A percentile compares a stretch with the other conserved stretches of the same genome.
Conservation (phyloP, 2,797 vertebrate genomes). For the Furcifer pardalis region DNA sequence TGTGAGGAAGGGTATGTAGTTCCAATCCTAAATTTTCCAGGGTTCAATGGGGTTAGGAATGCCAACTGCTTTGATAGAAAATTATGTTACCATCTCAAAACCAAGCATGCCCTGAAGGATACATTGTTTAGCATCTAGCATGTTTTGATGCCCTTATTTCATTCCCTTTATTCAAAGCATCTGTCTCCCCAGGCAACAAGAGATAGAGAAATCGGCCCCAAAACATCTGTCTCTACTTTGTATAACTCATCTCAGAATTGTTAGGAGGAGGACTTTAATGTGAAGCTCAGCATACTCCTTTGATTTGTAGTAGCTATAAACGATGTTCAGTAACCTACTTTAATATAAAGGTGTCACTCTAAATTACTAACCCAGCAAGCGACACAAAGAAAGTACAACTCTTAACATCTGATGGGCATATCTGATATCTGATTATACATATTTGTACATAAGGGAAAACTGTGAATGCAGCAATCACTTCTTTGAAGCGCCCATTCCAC, state of each 20-base stretch:
- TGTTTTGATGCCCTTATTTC: not conserved
- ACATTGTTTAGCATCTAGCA: conserved; percentile 19
- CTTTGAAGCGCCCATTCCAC: not conserved
- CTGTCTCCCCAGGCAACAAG: not conserved
- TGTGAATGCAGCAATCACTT: not conserved
- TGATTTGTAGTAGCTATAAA: not conserved
- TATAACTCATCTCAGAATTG: conserved; percentile 1
- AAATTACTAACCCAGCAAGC: conserved; percentile 20
- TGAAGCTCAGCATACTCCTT: not conserved
- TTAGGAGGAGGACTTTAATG: conserved; percentile 4
- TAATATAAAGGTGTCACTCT: conserved; percentile 24
- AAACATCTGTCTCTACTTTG: not conserved
- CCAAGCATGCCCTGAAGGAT: not conserved
- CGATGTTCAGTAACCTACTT: not conserved
- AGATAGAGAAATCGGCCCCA: not conserved
- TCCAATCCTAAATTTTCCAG: not conserved
- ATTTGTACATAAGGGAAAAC: not conserved
- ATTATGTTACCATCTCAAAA: not conserved
- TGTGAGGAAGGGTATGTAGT: not conserved
- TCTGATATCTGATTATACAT: conserved; percentile 7
- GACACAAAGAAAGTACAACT: rapidly evolving
- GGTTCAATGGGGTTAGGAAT: not conserved
- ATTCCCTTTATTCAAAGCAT: conserved; percentile 5
- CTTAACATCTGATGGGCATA: not conserved
- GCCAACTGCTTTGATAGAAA: not conserved